Evolutionary conservation across 2,888 invertebrate genomes (phyloP).

Genomic region (Blomia tropicalis): DNA sequence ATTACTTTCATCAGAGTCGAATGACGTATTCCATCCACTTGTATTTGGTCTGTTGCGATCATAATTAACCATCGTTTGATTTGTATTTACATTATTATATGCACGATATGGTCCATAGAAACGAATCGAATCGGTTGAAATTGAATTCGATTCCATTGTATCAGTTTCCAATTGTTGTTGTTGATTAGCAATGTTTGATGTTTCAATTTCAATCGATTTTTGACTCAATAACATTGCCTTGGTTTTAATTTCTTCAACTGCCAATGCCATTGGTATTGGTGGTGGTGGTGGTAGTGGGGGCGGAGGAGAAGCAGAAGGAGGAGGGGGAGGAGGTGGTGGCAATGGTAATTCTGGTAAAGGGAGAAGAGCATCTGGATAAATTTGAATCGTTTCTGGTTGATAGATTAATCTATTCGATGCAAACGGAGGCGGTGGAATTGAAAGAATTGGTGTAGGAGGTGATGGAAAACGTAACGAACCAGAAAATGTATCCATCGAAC

Average conservation of each 20-base stretch:
- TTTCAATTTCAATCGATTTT: too few relatives aligned
- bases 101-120: conserved; percentile 3
- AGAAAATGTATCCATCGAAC: too few relatives aligned
- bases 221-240: too few relatives aligned
- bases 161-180: too few relatives aligned
- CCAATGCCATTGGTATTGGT: neutral
- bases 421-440: too few relatives aligned
- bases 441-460: too few relatives aligned
- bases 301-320: too few relatives aligned
- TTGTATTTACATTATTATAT: neutral
- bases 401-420: neutral
- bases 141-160: neutral
- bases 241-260: too few relatives aligned
- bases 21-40: neutral
- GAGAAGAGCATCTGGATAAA: neutral
- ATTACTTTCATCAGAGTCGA: neutral
- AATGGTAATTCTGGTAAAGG: neutral
- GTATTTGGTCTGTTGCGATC: neutral
- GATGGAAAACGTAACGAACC: too few relatives aligned
- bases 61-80: neutral
- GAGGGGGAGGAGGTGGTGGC: neutral
- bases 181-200: too few relatives aligned
- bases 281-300: neutral
- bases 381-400: neutral
- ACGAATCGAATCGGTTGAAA: neutral